Evolutionary conservation across 2,888 invertebrate species (phyloP), one percentile per base, ranked within the genome.

Genomic region (Philonicus albiceps): DNA sequence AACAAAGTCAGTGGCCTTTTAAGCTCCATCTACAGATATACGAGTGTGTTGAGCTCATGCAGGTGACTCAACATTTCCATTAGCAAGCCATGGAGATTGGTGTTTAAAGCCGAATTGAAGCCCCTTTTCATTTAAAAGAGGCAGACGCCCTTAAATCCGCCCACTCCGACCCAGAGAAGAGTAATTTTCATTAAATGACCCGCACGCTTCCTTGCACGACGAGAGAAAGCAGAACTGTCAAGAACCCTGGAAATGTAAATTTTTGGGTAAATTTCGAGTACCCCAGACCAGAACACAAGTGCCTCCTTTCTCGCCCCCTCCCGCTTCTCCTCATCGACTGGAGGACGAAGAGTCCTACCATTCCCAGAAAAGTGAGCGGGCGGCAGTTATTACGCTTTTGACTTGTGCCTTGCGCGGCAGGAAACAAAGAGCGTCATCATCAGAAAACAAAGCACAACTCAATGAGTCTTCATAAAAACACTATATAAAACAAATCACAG

Each of bases 401-500:
- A 64, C 19, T 64, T 64, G 64, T 64, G 64, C 64, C 64, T 22
- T 64, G 64, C 64, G 64, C 27, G 64, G 22, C 64, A 64, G 64
- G 27, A 64, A 64, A 22, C 64, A 64, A 64, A 64, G 64, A 64
- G 64, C 64, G 64, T 64, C 64, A 64, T 22, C 64, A 64, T 64
- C 64, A 74, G 74, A 74, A 74, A 74, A 74, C n/a, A 74, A 74
- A 27, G 64, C 64, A 22, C 31, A 37, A 74, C 74, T 74, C 74
- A 74, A 74, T 74, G 74, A 74, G 74, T 37, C 76, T 19, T 27
- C 74, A 37, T 74, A 74, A 74, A 74, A 74, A 74, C 74, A 74
- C 74, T 76, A 40, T 27, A 34, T 76, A 76, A 76, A 76, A 76
- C 76, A 76, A 76, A 76, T 76, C 76, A 40, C 40, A n/a, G 19